phyloP scores from a whole-genome alignment of 35 echinoderm and acorn worm genomes.

The Stichopus chloronotus region DNA sequence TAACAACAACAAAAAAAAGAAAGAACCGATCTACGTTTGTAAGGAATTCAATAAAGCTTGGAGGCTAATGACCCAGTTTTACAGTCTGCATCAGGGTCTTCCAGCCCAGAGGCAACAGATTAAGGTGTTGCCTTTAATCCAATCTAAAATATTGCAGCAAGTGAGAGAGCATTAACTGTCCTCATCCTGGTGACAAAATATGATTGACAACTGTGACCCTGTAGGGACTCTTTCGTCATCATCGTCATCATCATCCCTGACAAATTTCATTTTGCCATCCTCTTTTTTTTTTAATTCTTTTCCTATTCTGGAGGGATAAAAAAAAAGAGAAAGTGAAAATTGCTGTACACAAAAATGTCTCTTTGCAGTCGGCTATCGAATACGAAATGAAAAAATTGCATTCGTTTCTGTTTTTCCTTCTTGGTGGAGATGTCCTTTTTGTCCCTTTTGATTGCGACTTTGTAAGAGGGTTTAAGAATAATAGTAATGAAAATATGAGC shows the following conservation, averaged over 20 bases:
- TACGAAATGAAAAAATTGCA: too few species aligned
- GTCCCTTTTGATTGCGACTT: too few species aligned
- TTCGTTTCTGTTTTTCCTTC: too few species aligned
- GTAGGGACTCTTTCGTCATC: slow-evolving; percentile 16
- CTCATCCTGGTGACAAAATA: slow-evolving; percentile 32
- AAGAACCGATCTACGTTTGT: background rate
- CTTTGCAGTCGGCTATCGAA: too few species aligned
- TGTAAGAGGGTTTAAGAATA: too few species aligned
- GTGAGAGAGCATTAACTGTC: slow-evolving; percentile 25
- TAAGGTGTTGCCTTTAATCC: slow-evolving; percentile 46
- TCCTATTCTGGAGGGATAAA: too few species aligned
- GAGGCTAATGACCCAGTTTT: slow-evolving; percentile 42
- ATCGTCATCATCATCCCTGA: background rate
- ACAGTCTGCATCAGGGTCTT: background rate
- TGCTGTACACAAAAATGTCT: background rate
- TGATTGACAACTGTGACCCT: slow-evolving; percentile 45
- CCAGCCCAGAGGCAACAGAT: slow-evolving; percentile 33
- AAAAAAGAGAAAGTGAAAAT: background rate
- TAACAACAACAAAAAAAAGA: background rate
- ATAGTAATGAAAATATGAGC: too few species aligned
- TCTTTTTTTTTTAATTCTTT: background rate
- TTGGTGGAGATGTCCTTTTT: too few species aligned
- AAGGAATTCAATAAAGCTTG: background rate
- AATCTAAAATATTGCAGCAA: slow-evolving; percentile 44
- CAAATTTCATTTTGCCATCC: background rate